Base-by-base conservation (phyloP, 2,797 vertebrate genomes). In the Toxotes lorentzi region DNA sequence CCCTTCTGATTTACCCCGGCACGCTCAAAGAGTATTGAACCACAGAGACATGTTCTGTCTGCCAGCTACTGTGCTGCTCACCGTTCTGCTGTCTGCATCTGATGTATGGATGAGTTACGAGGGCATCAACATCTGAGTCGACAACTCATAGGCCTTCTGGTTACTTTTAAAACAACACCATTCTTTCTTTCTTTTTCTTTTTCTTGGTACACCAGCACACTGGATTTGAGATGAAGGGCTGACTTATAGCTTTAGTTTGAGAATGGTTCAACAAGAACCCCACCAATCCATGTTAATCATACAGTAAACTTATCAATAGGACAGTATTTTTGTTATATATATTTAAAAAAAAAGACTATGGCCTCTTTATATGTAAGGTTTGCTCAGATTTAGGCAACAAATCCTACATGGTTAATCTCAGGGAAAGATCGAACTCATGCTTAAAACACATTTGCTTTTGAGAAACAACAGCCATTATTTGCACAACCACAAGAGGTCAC, bases 1-100 rank as follows among this genome's bases (percentile, higher is more conserved):
- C 74, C 65, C 53, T 61, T 70, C 43, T 72, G 73, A 84, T 82
- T 75, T 47, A 54, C 61, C 60, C 43, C 63, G 40, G 34, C 41
- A 65, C 62, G 17, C 54, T 81, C 69, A 32, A 41, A 67, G 43
- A 63, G 65, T 53, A 64, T 58, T 0, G 7, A 80, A 45, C 34
- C 24, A 21, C 51, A 50, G 57, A 53, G 50, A 35, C 32, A 34
- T 5, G 8, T 57, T 32, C 34, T 71, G 43, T 34, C 21, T 71
- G 43, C 67, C 66, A 64, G 63, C 43, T 61, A 61, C 56, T 45
- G 12, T 21, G 27, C 51, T 60, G 27, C 51, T 68, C 69, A 50
- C 48, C 24, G 47, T 70, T 43, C 73, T 63, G 51, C 60, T 61
- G 35, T 30, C 70, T 13, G 12, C 14, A 24, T 45, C 43, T 64